A percentile compares a stretch with the other conserved stretches of the same genome.
These are phyloP conservation scores for Zygaena filipendulae DNA, from an alignment of 2,888 invertebrate genomes.

Conservation along the genomic window DNA sequence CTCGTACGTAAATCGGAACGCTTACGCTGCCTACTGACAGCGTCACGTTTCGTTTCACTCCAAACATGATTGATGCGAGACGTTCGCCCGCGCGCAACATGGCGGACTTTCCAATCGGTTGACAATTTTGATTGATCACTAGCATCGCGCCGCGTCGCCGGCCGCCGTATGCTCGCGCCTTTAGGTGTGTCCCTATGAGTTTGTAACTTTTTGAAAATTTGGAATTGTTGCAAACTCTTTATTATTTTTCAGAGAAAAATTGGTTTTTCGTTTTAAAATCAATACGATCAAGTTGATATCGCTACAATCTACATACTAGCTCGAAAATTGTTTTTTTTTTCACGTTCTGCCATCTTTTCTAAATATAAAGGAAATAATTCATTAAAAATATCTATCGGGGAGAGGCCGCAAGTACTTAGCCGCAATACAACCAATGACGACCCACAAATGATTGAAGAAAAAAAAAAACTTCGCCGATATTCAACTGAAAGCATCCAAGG, in stretches of 20 bases:
- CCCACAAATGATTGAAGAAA: constrained; percentile 56
- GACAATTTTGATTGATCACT: constrained; percentile 64
- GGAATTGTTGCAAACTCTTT: no score
- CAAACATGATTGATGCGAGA: constrained; percentile 51
- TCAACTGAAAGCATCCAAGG: constrained; percentile 26
- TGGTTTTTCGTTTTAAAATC: no score
- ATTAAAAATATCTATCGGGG: constrained; percentile 53
- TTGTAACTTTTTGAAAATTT: no score
- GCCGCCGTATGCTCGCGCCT: constrained; percentile 28
- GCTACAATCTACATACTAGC: constrained; percentile 18
- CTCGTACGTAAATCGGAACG: no score
- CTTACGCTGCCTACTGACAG: no score
- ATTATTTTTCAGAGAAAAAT: no score
- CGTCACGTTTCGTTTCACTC: constrained; percentile 19
- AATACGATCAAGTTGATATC: no score
- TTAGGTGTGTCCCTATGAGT: no score
- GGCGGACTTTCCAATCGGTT: constrained; percentile 55
- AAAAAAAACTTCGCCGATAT: constrained; percentile 39
- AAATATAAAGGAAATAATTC: constrained; percentile 48
- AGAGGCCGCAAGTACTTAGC: constrained; percentile 44
- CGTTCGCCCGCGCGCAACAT: constrained; percentile 40
- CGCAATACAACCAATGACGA: constrained; percentile 58
- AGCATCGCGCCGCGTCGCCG: constrained; percentile 6
- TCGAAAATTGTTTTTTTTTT: constrained; percentile 44
- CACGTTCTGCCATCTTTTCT: constrained; percentile 25